Evolutionary conservation across 2,888 invertebrate species (phyloP).

Genomic region (Amphipyra tragopoginis): DNA sequence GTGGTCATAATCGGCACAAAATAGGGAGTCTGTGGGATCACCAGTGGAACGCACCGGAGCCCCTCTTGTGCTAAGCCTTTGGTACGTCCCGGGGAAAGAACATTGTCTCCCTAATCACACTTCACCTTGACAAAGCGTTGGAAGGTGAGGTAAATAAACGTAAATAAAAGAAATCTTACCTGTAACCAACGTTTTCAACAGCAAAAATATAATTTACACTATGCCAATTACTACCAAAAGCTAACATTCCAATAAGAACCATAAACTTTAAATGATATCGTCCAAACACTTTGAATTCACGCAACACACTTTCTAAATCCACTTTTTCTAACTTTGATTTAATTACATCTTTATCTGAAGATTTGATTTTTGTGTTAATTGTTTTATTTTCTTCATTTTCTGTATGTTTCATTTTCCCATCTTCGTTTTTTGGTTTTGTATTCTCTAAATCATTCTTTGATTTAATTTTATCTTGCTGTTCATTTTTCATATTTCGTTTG

Average conservation of each 20-base stretch:
- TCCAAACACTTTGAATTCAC: constrained; percentile 52
- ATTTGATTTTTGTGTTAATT: not conserved
- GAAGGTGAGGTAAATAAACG: not conserved
- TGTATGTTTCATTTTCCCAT: not conserved
- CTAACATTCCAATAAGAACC: constrained; percentile 39
- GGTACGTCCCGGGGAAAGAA: too few relatives aligned
- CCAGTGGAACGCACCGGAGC: too few relatives aligned
- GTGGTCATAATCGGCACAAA: too few relatives aligned
- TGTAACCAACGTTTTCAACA: constrained; percentile 51
- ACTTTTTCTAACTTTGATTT: constrained; percentile 6
- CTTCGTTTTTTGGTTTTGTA: not conserved
- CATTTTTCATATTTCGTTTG: constrained; percentile 14
- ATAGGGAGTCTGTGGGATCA: too few relatives aligned
- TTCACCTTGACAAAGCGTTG: too few relatives aligned
- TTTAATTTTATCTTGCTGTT: not conserved
- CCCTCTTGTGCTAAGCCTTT: too few relatives aligned
- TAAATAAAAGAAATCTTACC: constrained; percentile 36
- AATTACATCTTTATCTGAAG: not conserved
- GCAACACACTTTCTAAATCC: constrained; percentile 49
- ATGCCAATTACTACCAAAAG: constrained; percentile 36
- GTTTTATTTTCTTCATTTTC: not conserved
- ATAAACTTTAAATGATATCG: constrained; percentile 52
- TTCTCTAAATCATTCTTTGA: not conserved
- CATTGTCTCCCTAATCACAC: too few relatives aligned
- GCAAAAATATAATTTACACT: constrained; percentile 55